phyloP scores from a whole-genome alignment of 2,797 vertebrate species.

The Argyrosomus regius region DNA sequence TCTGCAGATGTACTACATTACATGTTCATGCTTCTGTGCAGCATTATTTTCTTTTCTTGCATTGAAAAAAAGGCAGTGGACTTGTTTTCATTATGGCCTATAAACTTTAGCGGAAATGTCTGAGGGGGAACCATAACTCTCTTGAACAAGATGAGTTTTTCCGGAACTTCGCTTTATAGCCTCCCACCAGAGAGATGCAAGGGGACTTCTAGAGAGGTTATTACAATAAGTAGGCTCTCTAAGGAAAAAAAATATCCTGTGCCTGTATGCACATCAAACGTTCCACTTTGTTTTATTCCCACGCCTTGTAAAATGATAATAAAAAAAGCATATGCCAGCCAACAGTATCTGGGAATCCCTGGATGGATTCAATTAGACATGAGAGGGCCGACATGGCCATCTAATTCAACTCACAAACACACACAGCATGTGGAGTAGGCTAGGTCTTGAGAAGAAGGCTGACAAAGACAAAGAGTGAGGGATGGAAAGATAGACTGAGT shows the following conservation, averaged over 20 bases:
- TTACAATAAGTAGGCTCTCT: slow-evolving; percentile 58
- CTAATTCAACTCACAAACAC: slow-evolving; percentile 34
- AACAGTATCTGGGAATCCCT: slow-evolving; percentile 52
- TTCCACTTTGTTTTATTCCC: slow-evolving; percentile 50
- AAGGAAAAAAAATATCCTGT: slow-evolving; percentile 17
- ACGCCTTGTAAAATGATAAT: slow-evolving; percentile 72
- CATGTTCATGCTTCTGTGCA: neutral
- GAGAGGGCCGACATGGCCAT: slow-evolving; percentile 24
- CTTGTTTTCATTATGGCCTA: slow-evolving; percentile 36
- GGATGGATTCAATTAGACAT: slow-evolving; percentile 69
- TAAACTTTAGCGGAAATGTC: slow-evolving; percentile 35
- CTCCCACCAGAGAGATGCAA: slow-evolving; percentile 58
- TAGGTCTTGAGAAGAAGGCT: neutral
- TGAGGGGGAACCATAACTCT: slow-evolving; percentile 30
- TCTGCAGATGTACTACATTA: neutral
- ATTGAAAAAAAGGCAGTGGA: neutral
- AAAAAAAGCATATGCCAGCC: slow-evolving; percentile 58
- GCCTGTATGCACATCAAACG: slow-evolving; percentile 71
- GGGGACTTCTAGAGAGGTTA: slow-evolving; percentile 42
- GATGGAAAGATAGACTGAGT: slow-evolving; percentile 12
- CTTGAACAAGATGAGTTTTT: slow-evolving; percentile 53
- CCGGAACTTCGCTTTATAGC: slow-evolving; percentile 60
- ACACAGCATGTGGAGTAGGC: slow-evolving; percentile 5
- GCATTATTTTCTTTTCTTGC: slow-evolving; percentile 4
- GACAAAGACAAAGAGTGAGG: slow-evolving; percentile 4